Evolutionary conservation across 2,888 invertebrate species (phyloP).

Genomic region (Campoplex capitator): DNA sequence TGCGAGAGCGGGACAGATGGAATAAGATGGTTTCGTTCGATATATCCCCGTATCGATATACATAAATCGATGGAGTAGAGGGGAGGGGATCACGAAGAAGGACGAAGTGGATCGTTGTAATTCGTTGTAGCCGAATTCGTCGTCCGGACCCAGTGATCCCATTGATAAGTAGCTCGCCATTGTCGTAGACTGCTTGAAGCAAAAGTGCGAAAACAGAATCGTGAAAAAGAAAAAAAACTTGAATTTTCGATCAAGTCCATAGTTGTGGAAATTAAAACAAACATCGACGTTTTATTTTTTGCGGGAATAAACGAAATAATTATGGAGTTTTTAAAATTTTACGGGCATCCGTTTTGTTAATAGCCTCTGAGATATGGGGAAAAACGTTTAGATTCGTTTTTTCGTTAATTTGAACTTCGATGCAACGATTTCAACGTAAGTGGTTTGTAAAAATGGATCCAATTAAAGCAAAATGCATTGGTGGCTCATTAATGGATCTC

Average conservation of each 20-base stretch:
- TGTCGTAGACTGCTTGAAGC: constrained; percentile 79
- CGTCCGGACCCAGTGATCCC: constrained; percentile 80
- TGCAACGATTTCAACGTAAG: neutral
- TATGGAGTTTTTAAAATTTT: neutral
- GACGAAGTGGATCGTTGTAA: constrained; percentile 45
- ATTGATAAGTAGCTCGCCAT: constrained; percentile 83
- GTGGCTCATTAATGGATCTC: constrained; percentile 1
- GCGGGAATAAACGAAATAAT: neutral
- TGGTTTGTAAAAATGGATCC: neutral
- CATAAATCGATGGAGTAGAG: constrained; percentile 37
- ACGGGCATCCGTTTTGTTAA: neutral
- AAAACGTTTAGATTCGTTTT: neutral
- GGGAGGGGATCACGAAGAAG: constrained; percentile 52
- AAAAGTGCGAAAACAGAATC: neutral
- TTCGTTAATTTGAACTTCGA: neutral
- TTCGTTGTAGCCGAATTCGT: constrained; percentile 75
- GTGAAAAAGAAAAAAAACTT: neutral
- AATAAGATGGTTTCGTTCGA: constrained; percentile 34
- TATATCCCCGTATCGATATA: constrained; percentile 59
- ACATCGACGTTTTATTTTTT: neutral
- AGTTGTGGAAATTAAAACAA: neutral
- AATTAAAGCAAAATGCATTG: neutral
- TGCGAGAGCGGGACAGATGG: neutral
- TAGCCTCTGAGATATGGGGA: neutral
- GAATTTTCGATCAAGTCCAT: neutral